Percentiles rank a stretch among this genome's conserved stretches.
Conservation (phyloP, 1,140 invertebrate genomes). For the Eupristina koningsbergeri region DNA sequence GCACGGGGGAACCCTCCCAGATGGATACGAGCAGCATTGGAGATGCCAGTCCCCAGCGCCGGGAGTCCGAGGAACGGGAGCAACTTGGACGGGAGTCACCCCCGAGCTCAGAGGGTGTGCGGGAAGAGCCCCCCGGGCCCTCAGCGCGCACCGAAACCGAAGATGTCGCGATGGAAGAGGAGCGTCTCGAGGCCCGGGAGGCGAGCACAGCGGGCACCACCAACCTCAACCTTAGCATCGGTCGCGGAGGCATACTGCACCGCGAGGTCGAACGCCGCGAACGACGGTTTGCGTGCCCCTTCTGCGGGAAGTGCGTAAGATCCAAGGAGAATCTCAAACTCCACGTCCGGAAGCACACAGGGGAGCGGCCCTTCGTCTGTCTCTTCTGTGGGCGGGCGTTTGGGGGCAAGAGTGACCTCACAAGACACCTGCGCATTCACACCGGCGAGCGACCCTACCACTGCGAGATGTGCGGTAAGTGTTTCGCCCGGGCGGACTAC, state of each 20-base stretch:
- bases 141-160: constrained; percentile 1
- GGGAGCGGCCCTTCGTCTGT: constrained; percentile 89
- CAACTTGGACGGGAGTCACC: constrained; percentile 61
- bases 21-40: constrained; percentile 69
- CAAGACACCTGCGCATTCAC: constrained; percentile 88
- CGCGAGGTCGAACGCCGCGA: constrained; percentile 69
- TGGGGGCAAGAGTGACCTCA: constrained; percentile 89
- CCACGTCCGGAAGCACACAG: constrained; percentile 91
- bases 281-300: constrained; percentile 85
- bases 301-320: constrained; percentile 90
- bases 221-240: constrained; percentile 45
- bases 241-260: constrained; percentile 51
- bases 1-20: constrained; percentile 78
- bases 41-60: constrained; percentile 58
- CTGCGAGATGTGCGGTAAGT: constrained; percentile 92
- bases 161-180: constrained; percentile 53
- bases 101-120: constrained; percentile 53
- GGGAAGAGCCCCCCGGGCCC: constrained; percentile 54
- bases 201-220: constrained; percentile 17
- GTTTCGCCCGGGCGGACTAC: constrained; percentile 90
- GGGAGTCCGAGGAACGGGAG: constrained; percentile 59
- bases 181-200: constrained; percentile 53
- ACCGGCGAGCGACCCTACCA: constrained; percentile 90
- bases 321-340: constrained; percentile 91
- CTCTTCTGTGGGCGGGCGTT: constrained; percentile 89